These are phyloP conservation scores for Micromussa lordhowensis DNA, from an alignment of 92 coral and sea anemone species.

Conservation along the genomic window DNA sequence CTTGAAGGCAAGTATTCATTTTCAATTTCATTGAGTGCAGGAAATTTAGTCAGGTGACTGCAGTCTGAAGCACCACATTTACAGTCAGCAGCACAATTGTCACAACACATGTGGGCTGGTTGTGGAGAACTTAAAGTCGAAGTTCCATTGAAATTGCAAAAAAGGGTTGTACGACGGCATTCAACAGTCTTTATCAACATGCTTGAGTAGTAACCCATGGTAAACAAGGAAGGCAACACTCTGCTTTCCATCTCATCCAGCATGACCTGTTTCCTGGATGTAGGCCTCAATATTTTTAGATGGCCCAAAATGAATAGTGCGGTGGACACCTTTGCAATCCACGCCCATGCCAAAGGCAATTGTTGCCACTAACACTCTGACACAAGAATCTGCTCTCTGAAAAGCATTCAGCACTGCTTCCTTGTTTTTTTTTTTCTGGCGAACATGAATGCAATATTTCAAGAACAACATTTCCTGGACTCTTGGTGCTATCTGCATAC, in stretches of 20 bases:
- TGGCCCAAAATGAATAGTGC: constrained; percentile 75
- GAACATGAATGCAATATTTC: constrained; percentile 73
- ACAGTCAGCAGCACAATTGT: constrained; percentile 63
- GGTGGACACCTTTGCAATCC: constrained; percentile 59
- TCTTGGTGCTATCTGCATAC: constrained; percentile 16
- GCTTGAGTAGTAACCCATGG: constrained; percentile 30
- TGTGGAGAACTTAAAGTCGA: constrained; percentile 3
- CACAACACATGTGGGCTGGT: constrained; percentile 67
- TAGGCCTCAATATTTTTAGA: constrained; percentile 65
- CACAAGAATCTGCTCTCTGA: constrained; percentile 16
- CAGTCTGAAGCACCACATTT: constrained; percentile 55
- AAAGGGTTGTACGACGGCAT: constrained; percentile 24
- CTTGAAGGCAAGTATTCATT: background rate
- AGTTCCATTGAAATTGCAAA: constrained; percentile 47
- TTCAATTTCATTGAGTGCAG: background rate
- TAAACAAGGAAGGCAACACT: constrained; percentile 59
- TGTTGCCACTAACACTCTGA: constrained; percentile 64
- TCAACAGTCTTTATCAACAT: constrained; percentile 61
- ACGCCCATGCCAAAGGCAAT: no score
- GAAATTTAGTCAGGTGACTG: constrained; percentile 47
- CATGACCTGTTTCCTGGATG: constrained; percentile 77
- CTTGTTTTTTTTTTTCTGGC: constrained; percentile 44
- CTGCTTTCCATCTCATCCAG: constrained; percentile 69
- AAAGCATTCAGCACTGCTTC: constrained; percentile 51
- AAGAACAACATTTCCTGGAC: constrained; percentile 39